Percentiles rank a stretch among this genome's conserved stretches.
Evolutionary conservation across 2,888 invertebrate genomes (phyloP).

Genomic region (Cryptocephalus moraei): DNA sequence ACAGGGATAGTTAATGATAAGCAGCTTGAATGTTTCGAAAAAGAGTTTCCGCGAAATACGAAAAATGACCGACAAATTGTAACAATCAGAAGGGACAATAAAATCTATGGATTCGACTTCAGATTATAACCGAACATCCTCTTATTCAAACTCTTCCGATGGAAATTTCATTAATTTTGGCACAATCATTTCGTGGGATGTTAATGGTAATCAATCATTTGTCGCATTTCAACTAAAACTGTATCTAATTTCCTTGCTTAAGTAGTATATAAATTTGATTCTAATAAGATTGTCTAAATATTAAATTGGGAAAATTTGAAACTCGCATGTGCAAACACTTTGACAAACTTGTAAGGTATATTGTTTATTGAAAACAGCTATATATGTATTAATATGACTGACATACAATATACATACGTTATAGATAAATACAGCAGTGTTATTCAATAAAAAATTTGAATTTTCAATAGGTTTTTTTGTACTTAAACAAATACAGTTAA

Average conservation of each 20-base stretch:
- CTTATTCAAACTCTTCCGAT: too few relatives aligned
- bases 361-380: slow-evolving; percentile 16
- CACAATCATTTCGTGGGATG: neutral
- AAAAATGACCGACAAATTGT: too few relatives aligned
- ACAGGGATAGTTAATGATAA: neutral
- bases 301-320: slow-evolving; percentile 11
- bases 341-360: slow-evolving; percentile 10
- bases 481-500: slow-evolving; percentile 24
- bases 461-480: slow-evolving; percentile 19
- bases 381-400: slow-evolving; percentile 13
- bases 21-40: too few relatives aligned
- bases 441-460: slow-evolving; percentile 16
- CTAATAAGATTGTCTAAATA: slow-evolving; percentile 17
- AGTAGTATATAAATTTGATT: slow-evolving; percentile 6
- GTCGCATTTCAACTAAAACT: neutral
- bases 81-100: too few relatives aligned
- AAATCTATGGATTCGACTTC: too few relatives aligned
- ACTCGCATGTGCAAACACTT: slow-evolving; percentile 16
- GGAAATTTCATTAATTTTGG: too few relatives aligned
- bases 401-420: slow-evolving; percentile 20
- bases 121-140: too few relatives aligned
- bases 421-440: slow-evolving; percentile 24
- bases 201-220: neutral
- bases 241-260: neutral
- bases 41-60: too few relatives aligned